phyloP scores from a whole-genome alignment of 2,113 vertebrate genomes.

The Callopanchax toddi region DNA sequence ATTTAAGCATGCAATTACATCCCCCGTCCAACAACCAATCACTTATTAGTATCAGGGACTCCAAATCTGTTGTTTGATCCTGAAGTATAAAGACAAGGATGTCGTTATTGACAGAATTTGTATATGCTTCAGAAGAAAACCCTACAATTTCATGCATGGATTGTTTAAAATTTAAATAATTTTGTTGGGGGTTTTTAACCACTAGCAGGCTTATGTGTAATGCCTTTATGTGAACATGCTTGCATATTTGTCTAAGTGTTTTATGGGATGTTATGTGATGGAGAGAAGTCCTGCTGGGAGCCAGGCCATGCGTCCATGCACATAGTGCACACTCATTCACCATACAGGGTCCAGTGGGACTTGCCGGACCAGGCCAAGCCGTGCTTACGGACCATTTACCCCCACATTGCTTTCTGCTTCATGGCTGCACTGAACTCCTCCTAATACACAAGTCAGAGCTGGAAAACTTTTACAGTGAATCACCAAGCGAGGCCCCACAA shows the following conservation, averaged over 20 bases:
- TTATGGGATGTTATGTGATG: conserved; percentile 59
- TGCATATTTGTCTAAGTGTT: conserved; percentile 54
- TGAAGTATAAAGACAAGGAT: conserved; percentile 31
- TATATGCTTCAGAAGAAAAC: not conserved
- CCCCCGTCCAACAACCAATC: conserved; percentile 55
- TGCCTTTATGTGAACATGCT: conserved; percentile 18
- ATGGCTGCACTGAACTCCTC: conserved; percentile 44
- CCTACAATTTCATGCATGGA: not conserved
- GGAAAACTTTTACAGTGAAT: conserved; percentile 54
- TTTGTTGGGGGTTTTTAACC: no score
- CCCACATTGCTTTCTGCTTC: conserved; percentile 63
- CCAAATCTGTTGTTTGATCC: conserved; percentile 52
- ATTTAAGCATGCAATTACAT: conserved; percentile 77
- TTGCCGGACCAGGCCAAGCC: conserved; percentile 44
- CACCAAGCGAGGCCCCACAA: conserved; percentile 38
- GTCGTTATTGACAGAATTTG: conserved; percentile 31
- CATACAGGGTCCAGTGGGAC: conserved; percentile 63
- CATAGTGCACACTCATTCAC: conserved; percentile 59
- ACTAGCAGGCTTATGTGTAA: conserved; percentile 1
- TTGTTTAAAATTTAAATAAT: not conserved
- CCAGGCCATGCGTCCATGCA: conserved; percentile 68
- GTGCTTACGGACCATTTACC: conserved; percentile 71
- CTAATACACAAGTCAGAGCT: conserved; percentile 33
- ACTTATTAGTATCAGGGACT: conserved; percentile 58
- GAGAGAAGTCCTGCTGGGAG: conserved; percentile 55